Base-by-base conservation (phyloP, 1,140 invertebrate species). In the Drosophila orosa region DNA sequence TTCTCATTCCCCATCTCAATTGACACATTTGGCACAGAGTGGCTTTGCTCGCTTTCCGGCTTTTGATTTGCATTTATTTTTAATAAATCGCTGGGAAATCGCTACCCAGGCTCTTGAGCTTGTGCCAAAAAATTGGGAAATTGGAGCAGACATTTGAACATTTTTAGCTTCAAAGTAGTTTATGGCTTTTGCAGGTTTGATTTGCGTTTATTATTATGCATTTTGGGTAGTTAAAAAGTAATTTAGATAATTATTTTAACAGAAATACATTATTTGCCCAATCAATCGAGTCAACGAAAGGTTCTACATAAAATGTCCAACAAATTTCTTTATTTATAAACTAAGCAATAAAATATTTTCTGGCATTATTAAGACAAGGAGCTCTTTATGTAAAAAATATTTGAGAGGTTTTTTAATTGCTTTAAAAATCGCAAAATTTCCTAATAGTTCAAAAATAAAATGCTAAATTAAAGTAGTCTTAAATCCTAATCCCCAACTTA, bases 21-120 rank as follows among this genome's bases (percentile, higher is more conserved):
- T 82, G 80, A 83, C 81, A 80, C 80, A 83, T 73, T 84, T 83
- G 80, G 80, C 80, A 80, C 69, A 72, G 45, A 33, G 35, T 58
- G 48, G 29, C 29, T 13, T 31, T 31, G 25, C 27, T 19, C 50
- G 60, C 4, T 47, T 50, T 57, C 44, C 58, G 42, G 44, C 54
- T 52, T 45, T 48, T 56, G 25, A 69, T 71, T 71, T 71, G 63
- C 67, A 71, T 71, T 57, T 71, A 68, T 40, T 71, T 71, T 71
- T 71, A 68, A 66, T 68, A 68, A 68, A 66, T 54, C 24, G 45
- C 6, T 31, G 3, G 19, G 35, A 25, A 68, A 33, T 27, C 10
- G 60, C 13, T 25, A 45, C 22, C 22, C 54, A 15, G 5, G 24
- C 31, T 22, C 22, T 44, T 13, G 35, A 42, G 27, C 9, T 22